A percentile compares a stretch with the other conserved stretches of the same genome.
These are phyloP conservation scores for Euplagia quadripunctaria DNA, from an alignment of 2,888 invertebrate genomes.

Conservation along the genomic window DNA sequence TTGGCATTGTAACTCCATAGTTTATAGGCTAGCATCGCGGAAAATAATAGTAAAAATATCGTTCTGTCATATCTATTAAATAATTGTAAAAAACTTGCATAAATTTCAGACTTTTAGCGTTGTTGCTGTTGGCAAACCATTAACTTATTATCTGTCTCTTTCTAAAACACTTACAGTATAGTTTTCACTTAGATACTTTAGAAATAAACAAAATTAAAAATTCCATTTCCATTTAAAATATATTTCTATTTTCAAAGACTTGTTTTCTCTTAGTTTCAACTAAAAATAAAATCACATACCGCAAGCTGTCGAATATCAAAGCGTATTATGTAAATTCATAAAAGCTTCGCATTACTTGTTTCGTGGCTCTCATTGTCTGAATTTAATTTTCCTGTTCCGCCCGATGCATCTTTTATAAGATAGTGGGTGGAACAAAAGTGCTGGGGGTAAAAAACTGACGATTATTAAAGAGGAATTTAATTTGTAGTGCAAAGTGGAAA, in stretches of 20 bases:
- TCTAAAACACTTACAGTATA: too few species aligned
- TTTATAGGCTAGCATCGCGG: too few species aligned
- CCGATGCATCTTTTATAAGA: constrained; percentile 81
- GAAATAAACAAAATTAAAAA: not conserved
- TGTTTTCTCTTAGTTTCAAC: constrained; percentile 4
- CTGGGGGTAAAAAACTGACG: constrained; percentile 52
- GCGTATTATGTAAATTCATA: constrained; percentile 42
- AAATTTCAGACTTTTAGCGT: too few species aligned
- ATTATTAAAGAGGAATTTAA: constrained; percentile 63
- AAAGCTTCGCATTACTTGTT: constrained; percentile 58
- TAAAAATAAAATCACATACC: constrained; percentile 4
- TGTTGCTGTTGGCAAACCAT: too few species aligned
- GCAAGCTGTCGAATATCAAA: constrained; percentile 36
- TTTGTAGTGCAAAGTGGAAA: constrained; percentile 47
- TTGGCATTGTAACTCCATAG: too few species aligned
- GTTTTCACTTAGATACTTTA: too few species aligned
- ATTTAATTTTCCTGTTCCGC: constrained; percentile 85
- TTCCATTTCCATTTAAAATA: not conserved
- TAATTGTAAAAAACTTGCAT: too few species aligned
- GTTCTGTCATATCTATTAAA: too few species aligned
- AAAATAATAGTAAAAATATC: too few species aligned
- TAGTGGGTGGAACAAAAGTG: constrained; percentile 73
- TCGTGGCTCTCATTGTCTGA: constrained; percentile 73
- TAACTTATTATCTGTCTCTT: too few species aligned
- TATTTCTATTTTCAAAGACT: not conserved